Percentiles rank a stretch among this genome's conserved stretches.
Evolutionary conservation across 2,797 vertebrate species (phyloP).

Genomic region (Phylloscopus collybita): DNA sequence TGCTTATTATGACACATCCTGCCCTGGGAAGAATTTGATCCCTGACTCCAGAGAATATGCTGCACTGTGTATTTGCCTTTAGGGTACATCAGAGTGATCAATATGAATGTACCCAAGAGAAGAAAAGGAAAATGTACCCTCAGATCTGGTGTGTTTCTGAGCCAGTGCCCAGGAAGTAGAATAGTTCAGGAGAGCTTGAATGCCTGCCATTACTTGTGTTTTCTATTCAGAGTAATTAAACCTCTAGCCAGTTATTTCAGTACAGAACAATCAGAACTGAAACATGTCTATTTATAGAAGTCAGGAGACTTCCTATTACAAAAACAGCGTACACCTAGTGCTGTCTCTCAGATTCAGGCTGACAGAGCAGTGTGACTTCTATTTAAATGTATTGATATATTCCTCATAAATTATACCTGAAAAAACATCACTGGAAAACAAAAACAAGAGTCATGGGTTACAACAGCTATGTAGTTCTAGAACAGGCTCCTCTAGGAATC

Average conservation of each 20-base stretch:
- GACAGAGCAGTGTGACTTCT: not conserved
- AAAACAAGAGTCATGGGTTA: not conserved
- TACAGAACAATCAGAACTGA: constrained; percentile 65
- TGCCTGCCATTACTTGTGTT: constrained; percentile 28
- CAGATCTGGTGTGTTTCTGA: not conserved
- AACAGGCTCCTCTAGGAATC: not conserved
- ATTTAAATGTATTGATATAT: not conserved
- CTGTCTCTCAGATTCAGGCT: not conserved
- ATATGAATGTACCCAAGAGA: not conserved
- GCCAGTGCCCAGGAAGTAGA: not conserved
- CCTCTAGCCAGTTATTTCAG: constrained; percentile 43
- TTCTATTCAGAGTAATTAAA: constrained; percentile 24
- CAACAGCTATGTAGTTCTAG: not conserved
- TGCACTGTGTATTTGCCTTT: not conserved
- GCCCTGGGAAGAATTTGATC: constrained; percentile 30
- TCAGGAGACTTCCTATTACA: constrained; percentile 31
- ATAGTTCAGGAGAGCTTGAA: constrained; percentile 2
- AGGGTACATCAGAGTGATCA: not conserved
- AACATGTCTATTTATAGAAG: constrained; percentile 49
- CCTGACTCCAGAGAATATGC: not conserved
- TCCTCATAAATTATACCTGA: not conserved
- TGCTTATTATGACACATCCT: constrained; percentile 39
- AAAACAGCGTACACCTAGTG: not conserved
- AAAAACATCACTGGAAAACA: not conserved
- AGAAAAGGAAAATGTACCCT: not conserved